phyloP scores from a whole-genome alignment of 2,888 invertebrate species.

The Selenia dentaria region DNA sequence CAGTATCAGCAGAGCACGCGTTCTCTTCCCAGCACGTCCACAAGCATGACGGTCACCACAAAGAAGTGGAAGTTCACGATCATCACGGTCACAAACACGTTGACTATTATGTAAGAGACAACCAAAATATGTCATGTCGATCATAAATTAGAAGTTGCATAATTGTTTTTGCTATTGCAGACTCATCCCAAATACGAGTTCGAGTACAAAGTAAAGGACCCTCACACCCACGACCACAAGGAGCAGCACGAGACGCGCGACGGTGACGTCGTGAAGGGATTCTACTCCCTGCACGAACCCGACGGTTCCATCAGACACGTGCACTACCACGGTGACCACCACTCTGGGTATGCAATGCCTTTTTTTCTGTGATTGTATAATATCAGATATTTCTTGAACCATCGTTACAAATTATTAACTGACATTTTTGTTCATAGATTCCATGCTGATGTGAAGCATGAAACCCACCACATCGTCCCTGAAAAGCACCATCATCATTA shows the following conservation, averaged over 20 bases:
- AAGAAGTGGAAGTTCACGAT: constrained; percentile 9
- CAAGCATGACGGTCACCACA: constrained; percentile 42
- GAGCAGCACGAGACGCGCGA: constrained; percentile 66
- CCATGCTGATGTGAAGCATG: constrained; percentile 50
- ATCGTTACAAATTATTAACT: too few relatives aligned
- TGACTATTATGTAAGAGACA: constrained; percentile 7
- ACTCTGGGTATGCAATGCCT: constrained; percentile 65
- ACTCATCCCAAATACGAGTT: constrained; percentile 72
- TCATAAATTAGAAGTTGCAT: neutral
- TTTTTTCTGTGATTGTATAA: too few relatives aligned
- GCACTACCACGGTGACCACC: constrained; percentile 67
- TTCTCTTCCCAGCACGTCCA: constrained; percentile 45
- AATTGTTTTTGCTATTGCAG: constrained; percentile 21
- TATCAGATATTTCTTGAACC: too few relatives aligned
- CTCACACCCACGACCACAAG: constrained; percentile 73
- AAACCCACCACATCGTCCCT: constrained; percentile 44
- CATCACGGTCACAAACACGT: constrained; percentile 8
- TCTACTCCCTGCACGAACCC: constrained; percentile 63
- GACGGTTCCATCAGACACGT: constrained; percentile 69
- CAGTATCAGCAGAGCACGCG: constrained; percentile 36
- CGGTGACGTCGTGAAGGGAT: constrained; percentile 71
- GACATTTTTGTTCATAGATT: constrained; percentile 37
- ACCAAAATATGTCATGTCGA: neutral
- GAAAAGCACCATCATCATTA: constrained; percentile 32
- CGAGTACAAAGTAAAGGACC: constrained; percentile 71